These are phyloP conservation scores for Drosophila nr. fundita DNA, from an alignment of 2,888 invertebrate genomes.

Conservation along the genomic window DNA sequence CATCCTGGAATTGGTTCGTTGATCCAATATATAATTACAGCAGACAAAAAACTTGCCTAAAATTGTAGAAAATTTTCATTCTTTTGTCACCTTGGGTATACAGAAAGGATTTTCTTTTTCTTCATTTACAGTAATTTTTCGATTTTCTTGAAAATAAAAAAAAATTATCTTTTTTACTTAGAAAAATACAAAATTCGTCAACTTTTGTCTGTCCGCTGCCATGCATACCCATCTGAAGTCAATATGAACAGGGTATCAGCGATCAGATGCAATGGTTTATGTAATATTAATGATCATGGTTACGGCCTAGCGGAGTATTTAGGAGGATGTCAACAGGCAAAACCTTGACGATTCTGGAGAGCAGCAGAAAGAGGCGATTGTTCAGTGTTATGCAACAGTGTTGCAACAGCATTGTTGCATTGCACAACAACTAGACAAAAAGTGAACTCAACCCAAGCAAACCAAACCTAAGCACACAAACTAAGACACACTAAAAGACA, in stretches of 20 bases:
- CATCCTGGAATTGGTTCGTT: not conserved
- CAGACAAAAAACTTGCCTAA: not conserved
- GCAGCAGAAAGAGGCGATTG: slow-evolving; percentile 8
- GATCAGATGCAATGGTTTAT: not conserved
- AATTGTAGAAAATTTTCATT: too few relatives aligned
- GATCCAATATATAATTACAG: not conserved
- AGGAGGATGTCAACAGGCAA: not conserved
- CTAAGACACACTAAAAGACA: not conserved
- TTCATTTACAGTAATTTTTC: not conserved
- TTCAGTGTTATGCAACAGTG: slow-evolving; percentile 42
- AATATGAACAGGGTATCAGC: not conserved
- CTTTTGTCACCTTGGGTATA: too few relatives aligned
- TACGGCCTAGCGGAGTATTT: not conserved
- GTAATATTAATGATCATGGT: not conserved
- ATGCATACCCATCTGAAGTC: not conserved
- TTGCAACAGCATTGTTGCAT: slow-evolving; percentile 32
- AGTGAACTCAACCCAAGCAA: slow-evolving; percentile 7
- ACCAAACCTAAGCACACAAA: slow-evolving; percentile 5
- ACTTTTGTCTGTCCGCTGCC: too few relatives aligned
- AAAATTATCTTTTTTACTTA: not conserved
- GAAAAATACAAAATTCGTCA: not conserved
- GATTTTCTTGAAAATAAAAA: not conserved
- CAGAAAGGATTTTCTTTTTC: not conserved
- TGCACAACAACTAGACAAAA: slow-evolving; percentile 38
- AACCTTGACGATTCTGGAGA: slow-evolving; percentile 27